Conservation (phyloP, 2,888 invertebrate species). For the Tanaodytes sp. region DNA sequence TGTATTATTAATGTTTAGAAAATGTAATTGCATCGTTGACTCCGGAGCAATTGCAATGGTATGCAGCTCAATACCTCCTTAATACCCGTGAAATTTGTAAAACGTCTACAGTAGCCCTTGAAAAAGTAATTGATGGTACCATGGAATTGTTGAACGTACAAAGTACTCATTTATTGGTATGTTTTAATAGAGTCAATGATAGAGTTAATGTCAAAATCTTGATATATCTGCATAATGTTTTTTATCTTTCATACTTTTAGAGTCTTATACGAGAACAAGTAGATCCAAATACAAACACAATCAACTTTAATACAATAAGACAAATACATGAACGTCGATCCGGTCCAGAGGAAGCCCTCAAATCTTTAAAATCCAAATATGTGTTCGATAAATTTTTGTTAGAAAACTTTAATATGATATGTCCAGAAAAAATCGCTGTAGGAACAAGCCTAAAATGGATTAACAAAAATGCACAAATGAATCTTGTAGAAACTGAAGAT, state of each 20-base stretch:
- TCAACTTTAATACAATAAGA: too few relatives aligned
- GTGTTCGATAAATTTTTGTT: not conserved
- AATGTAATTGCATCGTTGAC: not conserved
- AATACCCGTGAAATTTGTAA: constrained; percentile 15
- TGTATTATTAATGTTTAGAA: too few relatives aligned
- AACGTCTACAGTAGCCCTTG: constrained; percentile 3
- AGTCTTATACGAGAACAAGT: too few relatives aligned
- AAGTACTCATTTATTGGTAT: constrained; percentile 6
- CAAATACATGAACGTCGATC: too few relatives aligned
- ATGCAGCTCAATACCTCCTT: constrained; percentile 9
- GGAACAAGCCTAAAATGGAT: not conserved
- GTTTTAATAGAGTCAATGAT: not conserved
- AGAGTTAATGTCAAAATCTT: not conserved
- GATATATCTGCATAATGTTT: not conserved
- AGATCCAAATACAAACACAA: too few relatives aligned
- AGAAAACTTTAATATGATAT: not conserved
- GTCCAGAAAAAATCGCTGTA: not conserved
- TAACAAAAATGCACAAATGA: not conserved
- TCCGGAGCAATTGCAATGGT: constrained; percentile 15
- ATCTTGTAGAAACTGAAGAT: constrained; percentile 7
- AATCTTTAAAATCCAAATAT: not conserved
- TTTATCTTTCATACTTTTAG: too few relatives aligned
- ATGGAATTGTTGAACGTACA: constrained; percentile 17
- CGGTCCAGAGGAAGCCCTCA: too few relatives aligned
- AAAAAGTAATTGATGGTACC: constrained; percentile 5